Evolutionary conservation across 2,888 invertebrate genomes (phyloP), one percentile per base, ranked within the genome.

Genomic region (Ptychoptera contaminata): DNA sequence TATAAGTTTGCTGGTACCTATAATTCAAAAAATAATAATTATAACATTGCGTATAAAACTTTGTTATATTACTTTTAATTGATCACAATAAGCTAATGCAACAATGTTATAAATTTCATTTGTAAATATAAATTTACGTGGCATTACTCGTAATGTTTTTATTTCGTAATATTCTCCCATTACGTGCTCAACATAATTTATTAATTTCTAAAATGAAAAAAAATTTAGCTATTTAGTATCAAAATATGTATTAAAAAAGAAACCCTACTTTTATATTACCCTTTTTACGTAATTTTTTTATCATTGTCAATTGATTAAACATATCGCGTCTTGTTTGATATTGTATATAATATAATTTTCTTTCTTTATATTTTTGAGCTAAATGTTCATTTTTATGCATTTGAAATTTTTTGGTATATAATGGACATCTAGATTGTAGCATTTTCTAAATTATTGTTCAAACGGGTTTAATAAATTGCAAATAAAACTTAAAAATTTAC

Each of bases 321-420:
- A 62, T 60, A 41, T 55, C 55, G 1, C 61, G 57, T 1, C 59
- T 54, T 0, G 61, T 61, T 44, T 60, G 60, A 43, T 60, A 56
- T 40, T 62, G 62, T 8, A 58, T 46, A 3, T 58, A 55, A 44
- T 46, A 57, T 4, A 62, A 49, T 43, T 54, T 53, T 5, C 53
- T 52, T 44, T 60, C 52, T 1, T 47, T 53, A 38, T 56, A 54
- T 23, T 50, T 49, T 7, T 52, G 48, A 39, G 52, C 50, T 3
- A 56, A 41, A 16, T 48, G 47, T 42, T 52, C 51, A 44, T 58
- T 54, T 0, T 55, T 50, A 46, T 54, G 56, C 30, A 57, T 58
- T 4, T 52, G 52, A 42, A 52, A 47, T 11, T 55, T 53, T 37
- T 58, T 49, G 5, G 53, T 56, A 45, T 61, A 63, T 40, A 61